These are phyloP conservation scores for Nerophis ophidion DNA, from an alignment of 2,113 vertebrate species.

Conservation along the genomic window DNA sequence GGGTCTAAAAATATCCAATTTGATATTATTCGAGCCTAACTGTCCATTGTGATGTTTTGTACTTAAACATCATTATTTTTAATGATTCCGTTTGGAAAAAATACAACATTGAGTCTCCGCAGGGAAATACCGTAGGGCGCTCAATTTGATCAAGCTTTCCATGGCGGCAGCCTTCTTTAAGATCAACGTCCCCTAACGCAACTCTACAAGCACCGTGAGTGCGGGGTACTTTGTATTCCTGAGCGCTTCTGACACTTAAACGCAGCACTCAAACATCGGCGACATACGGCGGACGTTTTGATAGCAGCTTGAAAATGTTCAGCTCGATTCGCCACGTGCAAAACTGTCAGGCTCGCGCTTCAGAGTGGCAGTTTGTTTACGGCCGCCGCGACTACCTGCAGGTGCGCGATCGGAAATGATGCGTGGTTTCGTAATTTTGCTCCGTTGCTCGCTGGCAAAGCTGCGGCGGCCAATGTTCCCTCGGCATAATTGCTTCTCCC, in stretches of 20 bases:
- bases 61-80: too few relatives aligned
- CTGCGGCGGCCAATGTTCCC: conserved; percentile 24
- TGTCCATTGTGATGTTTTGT: too few relatives aligned
- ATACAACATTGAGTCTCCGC: background rate
- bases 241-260: conserved; percentile 23
- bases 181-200: conserved; percentile 7
- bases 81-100: too few relatives aligned
- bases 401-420: conserved; percentile 7
- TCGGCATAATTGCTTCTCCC: conserved; percentile 38
- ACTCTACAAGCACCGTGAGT: conserved; percentile 5
- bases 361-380: conserved; percentile 11
- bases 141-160: background rate
- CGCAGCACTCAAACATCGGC: conserved; percentile 16
- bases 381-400: background rate
- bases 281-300: conserved; percentile 11
- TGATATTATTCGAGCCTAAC: too few relatives aligned
- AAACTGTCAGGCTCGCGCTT: conserved; percentile 15
- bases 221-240: conserved; percentile 9
- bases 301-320: conserved; percentile 1
- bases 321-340: background rate
- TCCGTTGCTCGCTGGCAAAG: conserved; percentile 29
- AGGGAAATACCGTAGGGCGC: background rate
- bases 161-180: conserved; percentile 11
- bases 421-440: conserved; percentile 3
- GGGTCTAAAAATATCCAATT: too few relatives aligned